Evolutionary conservation across 2,888 invertebrate genomes (phyloP), one percentile per base, ranked within the genome.

Genomic region (Cerceris ruficornis): DNA sequence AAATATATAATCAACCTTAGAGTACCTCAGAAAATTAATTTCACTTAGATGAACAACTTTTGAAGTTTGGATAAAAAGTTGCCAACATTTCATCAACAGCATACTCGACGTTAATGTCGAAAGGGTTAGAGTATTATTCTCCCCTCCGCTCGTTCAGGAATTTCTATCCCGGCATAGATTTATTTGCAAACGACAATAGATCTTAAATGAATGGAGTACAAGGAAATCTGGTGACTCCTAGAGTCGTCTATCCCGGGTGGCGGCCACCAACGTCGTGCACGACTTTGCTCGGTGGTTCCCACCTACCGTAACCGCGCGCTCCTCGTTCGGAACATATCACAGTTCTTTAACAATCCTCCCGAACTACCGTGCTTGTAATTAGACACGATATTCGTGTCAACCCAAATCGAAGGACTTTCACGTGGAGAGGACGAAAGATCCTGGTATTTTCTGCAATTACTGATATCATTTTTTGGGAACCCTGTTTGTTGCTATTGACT

Each of bases 191-290:
- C 61, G 65, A 71, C 62, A 69, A 79, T 76, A 69, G 76, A 70
- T 59, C 14, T 72, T 50, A 74, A 78, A 83, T 57, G 85, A 79
- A 75, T 61, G 64, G 72, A 65, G 78, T 41, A 69, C 75, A 62
- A 75, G 78, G 70, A 80, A 80, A 78, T 80, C 71, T 77, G 75
- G 80, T 77, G 77, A 69, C 72, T 75, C 62, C 55, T 28, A 54
- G 60, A 67, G 82, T 68, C 64, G 69, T 72, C 58, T 81, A 72
- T 67, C 65, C 85, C 87, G 87, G 83, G 85, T 86, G 73, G 86
- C 86, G 85, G 85, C 85, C 85, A 86, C 85, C 85, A 83, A 86
- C 85, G 87, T 85, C 73, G 85, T 41, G 78, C 85, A 86, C 85
- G 85, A 85, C 74, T 83, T 72, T 75, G 72, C 78, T 60, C 80